Conservation (phyloP, 2,113 vertebrate genomes). For the Gobius niger region DNA sequence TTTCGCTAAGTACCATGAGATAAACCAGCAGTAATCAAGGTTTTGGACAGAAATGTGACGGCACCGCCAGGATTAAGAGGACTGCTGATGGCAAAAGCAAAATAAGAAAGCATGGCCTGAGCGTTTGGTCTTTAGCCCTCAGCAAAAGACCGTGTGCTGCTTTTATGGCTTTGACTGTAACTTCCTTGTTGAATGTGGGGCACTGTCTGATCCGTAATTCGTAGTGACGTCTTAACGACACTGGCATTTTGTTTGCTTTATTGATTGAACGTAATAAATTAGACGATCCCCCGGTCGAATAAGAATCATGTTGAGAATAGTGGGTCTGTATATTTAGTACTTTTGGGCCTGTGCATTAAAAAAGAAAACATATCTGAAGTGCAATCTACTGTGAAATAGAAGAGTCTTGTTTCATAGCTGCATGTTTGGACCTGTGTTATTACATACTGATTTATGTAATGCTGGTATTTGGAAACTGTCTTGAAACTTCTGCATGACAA, state of each 20-base stretch:
- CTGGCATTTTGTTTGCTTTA: not conserved
- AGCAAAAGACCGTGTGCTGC: not conserved
- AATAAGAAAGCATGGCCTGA: slow-evolving; percentile 20
- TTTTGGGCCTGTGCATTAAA: not conserved
- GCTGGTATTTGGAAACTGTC: too few species aligned
- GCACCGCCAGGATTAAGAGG: too few species aligned
- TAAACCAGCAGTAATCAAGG: too few species aligned
- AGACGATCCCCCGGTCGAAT: not conserved
- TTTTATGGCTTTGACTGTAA: slow-evolving; percentile 27
- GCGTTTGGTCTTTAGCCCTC: not conserved
- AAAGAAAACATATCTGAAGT: not conserved
- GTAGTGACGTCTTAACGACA: not conserved
- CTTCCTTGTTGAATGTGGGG: slow-evolving; percentile 26
- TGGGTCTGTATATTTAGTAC: not conserved
- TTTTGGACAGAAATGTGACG: too few species aligned
- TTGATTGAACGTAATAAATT: not conserved
- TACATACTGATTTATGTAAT: not conserved
- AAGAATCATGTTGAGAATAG: too few species aligned
- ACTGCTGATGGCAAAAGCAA: not conserved
- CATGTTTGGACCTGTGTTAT: not conserved
- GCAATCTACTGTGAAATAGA: not conserved
- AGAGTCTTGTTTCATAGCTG: not conserved
- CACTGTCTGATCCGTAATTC: slow-evolving; percentile 22
- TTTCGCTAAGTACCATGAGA: too few species aligned
- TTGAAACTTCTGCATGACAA: too few species aligned